Percentiles rank a stretch among this genome's conserved stretches.
Conservation (phyloP, 2,113 vertebrate species). For the Mormoops blainvillei region DNA sequence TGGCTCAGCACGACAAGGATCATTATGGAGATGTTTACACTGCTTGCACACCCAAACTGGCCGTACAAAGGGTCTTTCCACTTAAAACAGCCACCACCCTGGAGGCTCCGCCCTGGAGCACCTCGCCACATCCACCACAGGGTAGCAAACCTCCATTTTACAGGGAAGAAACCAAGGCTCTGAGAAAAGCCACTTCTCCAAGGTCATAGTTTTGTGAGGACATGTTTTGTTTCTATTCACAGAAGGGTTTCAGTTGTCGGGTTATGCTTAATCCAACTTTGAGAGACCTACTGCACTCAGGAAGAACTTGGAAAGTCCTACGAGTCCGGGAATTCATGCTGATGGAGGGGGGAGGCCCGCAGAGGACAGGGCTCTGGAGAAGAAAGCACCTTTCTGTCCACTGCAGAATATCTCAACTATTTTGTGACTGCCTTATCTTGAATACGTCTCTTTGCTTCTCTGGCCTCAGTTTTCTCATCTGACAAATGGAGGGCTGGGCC, state of each 20-base stretch:
- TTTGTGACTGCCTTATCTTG: neutral
- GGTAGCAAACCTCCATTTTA: neutral
- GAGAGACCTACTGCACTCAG: neutral
- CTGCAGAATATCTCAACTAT: neutral
- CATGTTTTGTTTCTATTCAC: conserved; percentile 23
- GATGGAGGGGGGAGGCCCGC: neutral
- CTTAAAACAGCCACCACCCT: neutral
- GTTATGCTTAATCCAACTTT: neutral
- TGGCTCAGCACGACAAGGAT: conserved; percentile 13
- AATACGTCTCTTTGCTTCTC: neutral
- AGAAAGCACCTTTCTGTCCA: neutral
- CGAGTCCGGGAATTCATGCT: neutral
- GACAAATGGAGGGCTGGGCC: neutral
- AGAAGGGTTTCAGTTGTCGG: conserved; percentile 20
- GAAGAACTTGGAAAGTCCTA: neutral
- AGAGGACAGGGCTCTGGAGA: neutral
- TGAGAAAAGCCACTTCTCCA: conserved; percentile 9
- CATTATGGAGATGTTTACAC: neutral
- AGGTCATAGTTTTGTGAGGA: neutral
- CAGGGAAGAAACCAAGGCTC: neutral
- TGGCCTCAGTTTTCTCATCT: neutral
- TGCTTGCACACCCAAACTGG: neutral
- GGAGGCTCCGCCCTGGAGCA: neutral
- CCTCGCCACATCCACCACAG: neutral
- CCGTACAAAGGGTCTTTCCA: neutral